Evolutionary conservation across 2,888 invertebrate species (phyloP).

Genomic region (Himalopsyche tibetana): DNA sequence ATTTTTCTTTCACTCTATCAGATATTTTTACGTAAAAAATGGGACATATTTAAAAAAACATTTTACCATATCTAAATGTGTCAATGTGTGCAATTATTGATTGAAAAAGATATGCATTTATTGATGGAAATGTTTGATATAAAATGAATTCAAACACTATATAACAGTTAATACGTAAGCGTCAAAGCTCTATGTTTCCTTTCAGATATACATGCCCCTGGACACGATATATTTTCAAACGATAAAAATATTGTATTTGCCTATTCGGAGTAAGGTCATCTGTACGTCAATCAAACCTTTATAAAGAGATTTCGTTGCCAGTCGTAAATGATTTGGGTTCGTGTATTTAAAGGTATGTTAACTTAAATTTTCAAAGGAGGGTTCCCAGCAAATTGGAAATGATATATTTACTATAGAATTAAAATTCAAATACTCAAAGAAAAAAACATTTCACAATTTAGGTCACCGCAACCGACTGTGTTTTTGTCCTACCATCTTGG

Average conservation of each 20-base stretch:
- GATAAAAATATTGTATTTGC: not conserved
- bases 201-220: not conserved
- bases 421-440: too few species aligned
- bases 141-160: not conserved
- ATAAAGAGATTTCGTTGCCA: not conserved
- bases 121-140: not conserved
- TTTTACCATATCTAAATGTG: too few species aligned
- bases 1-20: too few species aligned
- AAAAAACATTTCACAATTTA: too few species aligned
- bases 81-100: too few species aligned
- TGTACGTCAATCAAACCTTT: conserved; percentile 14
- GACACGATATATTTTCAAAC: conserved; percentile 2
- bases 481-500: too few species aligned
- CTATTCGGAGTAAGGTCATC: conserved; percentile 5
- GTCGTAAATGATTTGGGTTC: conserved; percentile 20
- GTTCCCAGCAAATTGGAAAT: not conserved
- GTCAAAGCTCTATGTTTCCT: not conserved
- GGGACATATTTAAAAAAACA: too few species aligned
- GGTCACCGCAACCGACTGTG: too few species aligned
- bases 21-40: too few species aligned
- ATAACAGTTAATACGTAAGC: not conserved
- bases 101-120: too few species aligned
- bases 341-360: conserved; percentile 5
- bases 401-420: too few species aligned
- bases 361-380: not conserved